phyloP scores from a whole-genome alignment of 2,888 invertebrate species.

The Alentia gelatinosa region DNA sequence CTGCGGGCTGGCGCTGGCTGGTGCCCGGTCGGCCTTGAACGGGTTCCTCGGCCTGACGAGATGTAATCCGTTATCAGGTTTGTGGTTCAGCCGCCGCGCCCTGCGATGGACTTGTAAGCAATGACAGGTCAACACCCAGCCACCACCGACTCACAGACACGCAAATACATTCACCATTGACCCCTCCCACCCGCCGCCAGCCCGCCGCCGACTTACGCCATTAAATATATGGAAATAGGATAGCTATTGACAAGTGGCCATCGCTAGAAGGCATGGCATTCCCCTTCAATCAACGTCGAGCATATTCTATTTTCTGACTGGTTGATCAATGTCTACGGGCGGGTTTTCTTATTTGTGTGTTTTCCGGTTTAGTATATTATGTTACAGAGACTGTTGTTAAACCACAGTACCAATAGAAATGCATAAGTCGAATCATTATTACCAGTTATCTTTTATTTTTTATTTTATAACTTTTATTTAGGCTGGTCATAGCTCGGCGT shows the following conservation, averaged over 20 bases:
- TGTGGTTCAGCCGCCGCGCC: not conserved
- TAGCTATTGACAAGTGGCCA: not conserved
- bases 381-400: too few relatives aligned
- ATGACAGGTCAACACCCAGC: conserved; percentile 8
- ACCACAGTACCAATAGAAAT: too few relatives aligned
- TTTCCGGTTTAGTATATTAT: too few relatives aligned
- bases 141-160: not conserved
- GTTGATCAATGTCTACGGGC: not conserved
- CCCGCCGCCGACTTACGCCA: not conserved
- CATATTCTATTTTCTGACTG: not conserved
- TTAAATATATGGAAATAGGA: conserved; percentile 40
- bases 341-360: too few relatives aligned
- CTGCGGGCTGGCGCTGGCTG: not conserved
- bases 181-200: not conserved
- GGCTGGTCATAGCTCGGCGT: too few relatives aligned
- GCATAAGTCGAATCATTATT: too few relatives aligned
- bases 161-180: not conserved
- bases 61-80: conserved; percentile 39
- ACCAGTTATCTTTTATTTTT: too few relatives aligned
- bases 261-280: not conserved
- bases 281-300: not conserved
- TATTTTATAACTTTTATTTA: too few relatives aligned
- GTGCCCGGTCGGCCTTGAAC: not conserved
- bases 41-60: not conserved
- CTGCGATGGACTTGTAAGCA: not conserved